Percentiles rank a stretch among this genome's conserved stretches.
Evolutionary conservation across 2,113 vertebrate genomes (phyloP).

Genomic region (Poeciliopsis retropinna): DNA sequence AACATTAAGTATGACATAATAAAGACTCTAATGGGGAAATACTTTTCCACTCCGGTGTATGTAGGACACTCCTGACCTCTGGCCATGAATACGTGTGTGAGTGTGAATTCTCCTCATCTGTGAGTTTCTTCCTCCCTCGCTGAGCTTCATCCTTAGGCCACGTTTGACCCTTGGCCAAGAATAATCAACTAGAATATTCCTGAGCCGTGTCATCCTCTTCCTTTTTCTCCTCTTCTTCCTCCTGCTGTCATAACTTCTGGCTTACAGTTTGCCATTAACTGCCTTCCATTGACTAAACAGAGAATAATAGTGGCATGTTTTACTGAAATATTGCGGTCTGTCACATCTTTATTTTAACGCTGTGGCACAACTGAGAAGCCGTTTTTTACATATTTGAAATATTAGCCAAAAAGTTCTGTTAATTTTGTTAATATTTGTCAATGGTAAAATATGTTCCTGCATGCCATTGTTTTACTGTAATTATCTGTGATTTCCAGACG

Average conservation of each 20-base stretch:
- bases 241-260: slow-evolving; percentile 42
- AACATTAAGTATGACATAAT: no score
- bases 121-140: slow-evolving; percentile 22
- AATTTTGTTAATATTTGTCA: no score
- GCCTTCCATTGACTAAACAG: slow-evolving; percentile 30
- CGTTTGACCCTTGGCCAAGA: slow-evolving; percentile 62
- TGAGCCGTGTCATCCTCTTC: slow-evolving; percentile 18
- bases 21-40: no score
- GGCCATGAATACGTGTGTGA: slow-evolving; percentile 7
- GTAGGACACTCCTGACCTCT: slow-evolving; percentile 44
- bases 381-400: not conserved
- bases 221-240: slow-evolving; percentile 23
- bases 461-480: no score
- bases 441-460: no score
- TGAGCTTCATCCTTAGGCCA: slow-evolving; percentile 46
- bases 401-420: no score
- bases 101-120: slow-evolving; percentile 7
- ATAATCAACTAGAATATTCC: slow-evolving; percentile 54
- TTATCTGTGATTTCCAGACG: no score
- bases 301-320: slow-evolving; percentile 11
- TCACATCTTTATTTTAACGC: not conserved
- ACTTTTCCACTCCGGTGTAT: not conserved
- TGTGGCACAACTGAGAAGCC: not conserved
- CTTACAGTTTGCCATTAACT: slow-evolving; percentile 44
- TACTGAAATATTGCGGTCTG: not conserved